Base-by-base conservation (phyloP, 2,797 vertebrate species). In the Clamator glandarius region DNA sequence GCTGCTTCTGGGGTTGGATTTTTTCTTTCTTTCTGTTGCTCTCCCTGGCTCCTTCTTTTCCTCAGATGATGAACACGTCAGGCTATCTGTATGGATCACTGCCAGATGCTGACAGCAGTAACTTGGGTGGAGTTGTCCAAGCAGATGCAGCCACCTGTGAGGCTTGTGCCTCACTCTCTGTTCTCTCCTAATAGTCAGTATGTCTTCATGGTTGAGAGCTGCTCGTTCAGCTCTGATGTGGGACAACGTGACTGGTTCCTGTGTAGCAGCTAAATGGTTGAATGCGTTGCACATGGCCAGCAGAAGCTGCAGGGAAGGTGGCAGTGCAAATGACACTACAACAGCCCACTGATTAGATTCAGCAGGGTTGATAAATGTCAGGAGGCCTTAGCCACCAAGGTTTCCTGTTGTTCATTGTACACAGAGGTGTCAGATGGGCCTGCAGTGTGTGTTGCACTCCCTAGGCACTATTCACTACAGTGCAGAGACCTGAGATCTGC, bases 221-320 rank as follows among this genome's bases (percentile, higher is more conserved):
- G 51, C 42, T 31, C 23, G 7, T 35, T 78, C 46, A 35, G 35
- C 11, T 35, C 24, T 42, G 26, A 7, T 0, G 3, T n/a, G 64
- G 33, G 61, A 24, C 24, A 51, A 7, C 3, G 4, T 36, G 51
- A 46, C 31, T 28, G 4, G 84, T 84, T 46, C n/a, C 57, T 28
- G 52, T 33, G 6, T 42, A 63, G 42, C 39, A 64, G 28, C 57
- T 80, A 33, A 73, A 35, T 48, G 51, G 7, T 35, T 0, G 0
- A 77, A 52, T 29, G 11, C 19, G 6, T 33, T 63, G 44, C 11
- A 52, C 14, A 13, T 52, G 24, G 29, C 19, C 24, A 9, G 18
- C 54, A 68, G 42, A 52, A 67, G n/a, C 64, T 84, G 23, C 42
- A 52, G 59, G 35, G 31, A 39, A 42, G 19, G 64, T 58, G 36